Evolutionary conservation across 2,888 invertebrate genomes (phyloP), one percentile per base, ranked within the genome.

Genomic region (Phyto melanocephala): DNA sequence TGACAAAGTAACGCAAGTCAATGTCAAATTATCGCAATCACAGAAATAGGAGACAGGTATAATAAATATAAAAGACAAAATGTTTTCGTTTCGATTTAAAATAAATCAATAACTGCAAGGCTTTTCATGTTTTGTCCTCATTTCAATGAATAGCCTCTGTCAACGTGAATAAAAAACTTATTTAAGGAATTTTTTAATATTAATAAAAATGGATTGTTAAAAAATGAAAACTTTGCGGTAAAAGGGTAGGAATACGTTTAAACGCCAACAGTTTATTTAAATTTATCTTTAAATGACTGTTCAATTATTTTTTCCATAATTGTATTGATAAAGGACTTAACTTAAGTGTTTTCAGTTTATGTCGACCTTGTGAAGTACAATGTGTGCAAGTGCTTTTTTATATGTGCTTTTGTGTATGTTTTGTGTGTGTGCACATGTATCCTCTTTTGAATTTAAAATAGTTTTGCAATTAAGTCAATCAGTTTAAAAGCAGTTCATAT

Each of bases 401-500:
- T n/a, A n/a, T n/a, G n/a, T n/a, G n/a, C n/a, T n/a, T n/a, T n/a
- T n/a, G n/a, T n/a, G n/a, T n/a, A n/a, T n/a, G n/a, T n/a, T n/a
- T n/a, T n/a, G n/a, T n/a, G n/a, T n/a, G n/a, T n/a, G n/a, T n/a
- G n/a, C n/a, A n/a, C 2, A 11, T 47, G 11, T 65, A 1, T 20
- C 10, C 13, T 47, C 17, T 54, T 37, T 56, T 60, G 37, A 47
- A 15, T 20, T 20, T 67, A 37, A 40, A 71, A 54, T 22, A 50
- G 33, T 68, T 77, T 56, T 24, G 35, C 56, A 45, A 56, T 45
- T 63, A 81, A 56, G 35, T 52, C 67, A 58, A 74, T 63, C 68
- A 54, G 37, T 63, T 72, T 52, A 72, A 81, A 68, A 72, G 33
- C 67, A 47, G 28, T 68, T 72, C n/a, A n/a, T n/a, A 28, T 81